Conservation (phyloP, 2,797 vertebrate genomes). For the Mormyrus hasselquistii region DNA sequence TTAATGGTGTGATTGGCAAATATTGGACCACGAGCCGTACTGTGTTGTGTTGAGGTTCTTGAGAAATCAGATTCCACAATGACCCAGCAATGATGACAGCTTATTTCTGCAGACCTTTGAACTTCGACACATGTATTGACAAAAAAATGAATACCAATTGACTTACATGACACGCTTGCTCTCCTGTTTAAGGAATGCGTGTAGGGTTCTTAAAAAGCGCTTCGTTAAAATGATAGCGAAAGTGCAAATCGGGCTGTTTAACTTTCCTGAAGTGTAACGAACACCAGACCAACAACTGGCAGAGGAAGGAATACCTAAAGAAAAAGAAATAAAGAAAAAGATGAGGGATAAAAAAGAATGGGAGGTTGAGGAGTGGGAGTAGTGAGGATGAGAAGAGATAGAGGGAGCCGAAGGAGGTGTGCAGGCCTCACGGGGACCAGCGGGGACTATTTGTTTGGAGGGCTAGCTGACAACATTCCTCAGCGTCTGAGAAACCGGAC, state of each 20-base stretch:
- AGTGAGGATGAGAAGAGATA: neutral
- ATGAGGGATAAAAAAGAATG: neutral
- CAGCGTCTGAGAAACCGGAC: constrained; percentile 42
- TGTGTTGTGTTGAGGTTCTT: neutral
- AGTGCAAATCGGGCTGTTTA: neutral
- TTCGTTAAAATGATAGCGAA: neutral
- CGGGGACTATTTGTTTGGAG: constrained; percentile 41
- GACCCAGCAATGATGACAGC: neutral
- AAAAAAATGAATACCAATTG: neutral
- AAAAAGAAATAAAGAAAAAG: neutral
- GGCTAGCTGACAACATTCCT: constrained; percentile 48
- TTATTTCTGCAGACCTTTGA: neutral
- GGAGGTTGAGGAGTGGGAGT: neutral
- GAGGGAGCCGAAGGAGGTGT: neutral
- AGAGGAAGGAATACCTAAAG: neutral
- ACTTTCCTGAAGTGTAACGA: neutral
- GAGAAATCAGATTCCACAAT: neutral
- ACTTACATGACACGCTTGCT: neutral
- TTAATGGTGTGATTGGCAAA: neutral
- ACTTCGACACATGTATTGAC: neutral
- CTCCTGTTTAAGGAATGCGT: neutral
- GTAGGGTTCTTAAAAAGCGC: neutral
- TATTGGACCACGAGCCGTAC: neutral
- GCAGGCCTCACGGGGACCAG: neutral
- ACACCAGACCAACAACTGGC: neutral